Evolutionary conservation across 2,797 vertebrate genomes (phyloP).

Genomic region (Cynodonichthys magdalenae): DNA sequence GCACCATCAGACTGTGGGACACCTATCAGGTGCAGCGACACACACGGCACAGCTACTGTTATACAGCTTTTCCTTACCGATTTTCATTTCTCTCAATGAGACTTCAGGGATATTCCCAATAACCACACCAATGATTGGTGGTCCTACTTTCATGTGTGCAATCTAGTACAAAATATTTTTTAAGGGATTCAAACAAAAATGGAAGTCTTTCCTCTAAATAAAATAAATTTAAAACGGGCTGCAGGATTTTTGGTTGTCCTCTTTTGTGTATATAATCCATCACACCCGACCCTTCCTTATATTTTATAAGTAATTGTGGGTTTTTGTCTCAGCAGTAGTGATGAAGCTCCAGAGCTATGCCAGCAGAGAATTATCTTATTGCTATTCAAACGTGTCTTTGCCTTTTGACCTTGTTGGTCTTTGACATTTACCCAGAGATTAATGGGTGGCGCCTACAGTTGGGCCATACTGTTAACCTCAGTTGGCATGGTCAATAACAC

Average conservation of each 20-base stretch:
- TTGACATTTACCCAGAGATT: conserved; percentile 39
- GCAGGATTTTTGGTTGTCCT: no score
- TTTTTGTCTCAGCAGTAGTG: background rate
- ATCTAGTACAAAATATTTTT: conserved; percentile 9
- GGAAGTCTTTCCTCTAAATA: no score
- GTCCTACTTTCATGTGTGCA: conserved; percentile 17
- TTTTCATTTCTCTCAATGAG: conserved; percentile 10
- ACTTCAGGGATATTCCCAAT: conserved; percentile 22
- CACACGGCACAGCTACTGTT: conserved; percentile 13
- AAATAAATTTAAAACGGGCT: no score
- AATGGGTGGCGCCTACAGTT: conserved; percentile 22
- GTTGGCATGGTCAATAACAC: conserved; percentile 44
- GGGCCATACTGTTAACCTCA: conserved; percentile 49
- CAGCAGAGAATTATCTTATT: conserved; percentile 26
- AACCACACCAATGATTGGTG: conserved; percentile 31
- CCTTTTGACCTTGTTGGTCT: conserved; percentile 17
- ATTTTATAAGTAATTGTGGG: background rate
- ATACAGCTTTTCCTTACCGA: conserved; percentile 10
- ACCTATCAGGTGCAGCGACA: conserved; percentile 91
- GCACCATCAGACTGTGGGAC: conserved; percentile 98
- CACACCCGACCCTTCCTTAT: no score
- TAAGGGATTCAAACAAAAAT: conserved; percentile 4
- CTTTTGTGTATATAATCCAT: background rate
- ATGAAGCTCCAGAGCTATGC: background rate
- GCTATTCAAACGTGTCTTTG: conserved; percentile 30